phyloP scores from a whole-genome alignment of 2,888 invertebrate genomes.

The Galeruca laticollis region DNA sequence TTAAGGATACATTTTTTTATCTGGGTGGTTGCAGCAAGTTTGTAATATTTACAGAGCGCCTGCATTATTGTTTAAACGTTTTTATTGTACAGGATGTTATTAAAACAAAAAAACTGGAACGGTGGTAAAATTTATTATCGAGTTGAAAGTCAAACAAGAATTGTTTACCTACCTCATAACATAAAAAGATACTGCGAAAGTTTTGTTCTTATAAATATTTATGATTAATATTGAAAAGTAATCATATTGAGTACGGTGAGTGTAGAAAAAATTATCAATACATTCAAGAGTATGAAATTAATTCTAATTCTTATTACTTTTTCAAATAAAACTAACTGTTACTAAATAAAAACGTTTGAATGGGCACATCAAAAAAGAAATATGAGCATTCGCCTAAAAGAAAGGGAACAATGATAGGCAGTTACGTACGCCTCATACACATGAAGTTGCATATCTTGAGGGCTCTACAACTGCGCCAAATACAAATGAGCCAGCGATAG shows the following conservation, averaged over 20 bases:
- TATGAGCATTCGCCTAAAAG: too few relatives aligned
- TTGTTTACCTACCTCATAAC: conserved; percentile 31
- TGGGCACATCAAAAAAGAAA: too few relatives aligned
- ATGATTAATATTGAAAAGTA: background rate
- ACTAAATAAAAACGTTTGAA: too few relatives aligned
- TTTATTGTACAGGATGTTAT: conserved; percentile 37
- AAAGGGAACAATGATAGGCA: too few relatives aligned
- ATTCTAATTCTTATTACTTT: too few relatives aligned
- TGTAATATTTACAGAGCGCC: conserved; percentile 28
- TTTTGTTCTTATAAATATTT: conserved; percentile 20
- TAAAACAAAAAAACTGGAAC: conserved; percentile 34
- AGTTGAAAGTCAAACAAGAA: conserved; percentile 21
- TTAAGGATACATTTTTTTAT: conserved; percentile 29
- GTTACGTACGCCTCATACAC: too few relatives aligned
- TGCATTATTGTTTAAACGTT: conserved; percentile 29
- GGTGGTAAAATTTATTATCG: conserved; percentile 37
- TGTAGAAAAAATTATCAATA: background rate
- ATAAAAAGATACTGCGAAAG: conserved; percentile 28
- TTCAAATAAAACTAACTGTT: too few relatives aligned
- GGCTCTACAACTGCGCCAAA: too few relatives aligned
- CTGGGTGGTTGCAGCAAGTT: conserved; percentile 25
- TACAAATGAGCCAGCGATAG: too few relatives aligned
- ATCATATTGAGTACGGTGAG: conserved; percentile 1
- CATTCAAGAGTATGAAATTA: background rate
- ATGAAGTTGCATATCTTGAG: too few relatives aligned